Evolutionary conservation across 2,888 invertebrate genomes (phyloP).

Genomic region (Lamellibrachia columna): DNA sequence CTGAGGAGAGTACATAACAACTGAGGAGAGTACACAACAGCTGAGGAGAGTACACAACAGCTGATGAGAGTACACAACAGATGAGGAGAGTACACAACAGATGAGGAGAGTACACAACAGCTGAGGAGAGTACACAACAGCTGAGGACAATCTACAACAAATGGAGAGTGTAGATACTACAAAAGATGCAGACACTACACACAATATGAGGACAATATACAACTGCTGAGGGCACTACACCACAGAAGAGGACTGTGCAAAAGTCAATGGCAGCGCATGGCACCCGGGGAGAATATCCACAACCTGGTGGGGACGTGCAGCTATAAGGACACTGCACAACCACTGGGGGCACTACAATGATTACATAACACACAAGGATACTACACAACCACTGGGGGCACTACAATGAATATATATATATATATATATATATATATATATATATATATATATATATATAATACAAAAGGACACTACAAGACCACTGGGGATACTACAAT

Average conservation of each 20-base stretch:
- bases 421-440: too few species aligned
- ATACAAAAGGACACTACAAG: too few species aligned
- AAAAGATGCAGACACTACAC: not conserved
- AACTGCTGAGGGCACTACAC: not conserved
- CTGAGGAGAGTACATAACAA: too few species aligned
- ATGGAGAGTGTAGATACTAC: not conserved
- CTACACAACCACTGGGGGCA: not conserved
- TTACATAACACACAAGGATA: not conserved
- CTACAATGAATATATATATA: too few species aligned
- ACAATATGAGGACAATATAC: not conserved
- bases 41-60: not conserved
- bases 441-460: too few species aligned
- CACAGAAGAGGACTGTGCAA: too few species aligned
- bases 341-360: not conserved
- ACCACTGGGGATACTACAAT: too few species aligned
- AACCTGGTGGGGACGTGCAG: not conserved
- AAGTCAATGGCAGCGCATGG: too few species aligned
- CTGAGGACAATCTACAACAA: not conserved
- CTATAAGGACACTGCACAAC: not conserved
- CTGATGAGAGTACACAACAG: not conserved
- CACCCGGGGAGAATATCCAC: not conserved
- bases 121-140: not conserved
- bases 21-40: too few species aligned
- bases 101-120: too few species aligned
- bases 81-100: not conserved